Conservation (phyloP, 1,140 invertebrate genomes). For the Lerema accius region DNA sequence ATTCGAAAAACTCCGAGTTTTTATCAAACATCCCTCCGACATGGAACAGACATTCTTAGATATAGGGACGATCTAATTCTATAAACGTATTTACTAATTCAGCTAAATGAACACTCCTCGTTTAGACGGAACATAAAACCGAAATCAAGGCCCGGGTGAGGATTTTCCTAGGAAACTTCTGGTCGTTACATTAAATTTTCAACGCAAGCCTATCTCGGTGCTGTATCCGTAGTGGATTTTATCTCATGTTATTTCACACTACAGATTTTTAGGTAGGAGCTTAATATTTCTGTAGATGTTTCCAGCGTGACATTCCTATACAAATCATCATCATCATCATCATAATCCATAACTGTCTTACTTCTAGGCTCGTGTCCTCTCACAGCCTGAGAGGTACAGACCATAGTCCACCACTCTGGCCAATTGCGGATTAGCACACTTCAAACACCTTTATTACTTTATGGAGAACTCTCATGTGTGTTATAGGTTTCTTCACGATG, state of each 20-base stretch:
- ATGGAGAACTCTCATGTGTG: too few relatives aligned
- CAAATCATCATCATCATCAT: too few relatives aligned
- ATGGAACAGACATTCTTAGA: neutral
- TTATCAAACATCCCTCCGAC: too few relatives aligned
- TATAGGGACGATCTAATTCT: slow-evolving; percentile 26
- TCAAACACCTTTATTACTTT: too few relatives aligned
- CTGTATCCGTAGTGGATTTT: slow-evolving; percentile 55
- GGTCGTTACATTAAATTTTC: slow-evolving; percentile 72
- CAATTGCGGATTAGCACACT: too few relatives aligned
- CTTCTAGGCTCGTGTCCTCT: too few relatives aligned
- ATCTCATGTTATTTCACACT: slow-evolving; percentile 67
- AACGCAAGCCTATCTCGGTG: slow-evolving; percentile 53
- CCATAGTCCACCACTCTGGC: too few relatives aligned
- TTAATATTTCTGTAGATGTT: slow-evolving; percentile 46
- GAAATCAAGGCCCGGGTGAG: slow-evolving; percentile 58
- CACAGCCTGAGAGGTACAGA: too few relatives aligned
- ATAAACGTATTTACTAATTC: slow-evolving; percentile 43
- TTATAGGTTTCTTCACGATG: too few relatives aligned
- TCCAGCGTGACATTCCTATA: neutral
- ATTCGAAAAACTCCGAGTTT: too few relatives aligned
- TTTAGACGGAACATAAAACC: slow-evolving; percentile 53
- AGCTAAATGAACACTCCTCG: slow-evolving; percentile 41
- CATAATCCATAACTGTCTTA: too few relatives aligned
- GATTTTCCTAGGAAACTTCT: slow-evolving; percentile 61
- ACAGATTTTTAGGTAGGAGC: slow-evolving; percentile 58